Evolutionary conservation across 2,113 vertebrate species (phyloP), one percentile per base, ranked within the genome.

Genomic region (Crotalus tigris): DNA sequence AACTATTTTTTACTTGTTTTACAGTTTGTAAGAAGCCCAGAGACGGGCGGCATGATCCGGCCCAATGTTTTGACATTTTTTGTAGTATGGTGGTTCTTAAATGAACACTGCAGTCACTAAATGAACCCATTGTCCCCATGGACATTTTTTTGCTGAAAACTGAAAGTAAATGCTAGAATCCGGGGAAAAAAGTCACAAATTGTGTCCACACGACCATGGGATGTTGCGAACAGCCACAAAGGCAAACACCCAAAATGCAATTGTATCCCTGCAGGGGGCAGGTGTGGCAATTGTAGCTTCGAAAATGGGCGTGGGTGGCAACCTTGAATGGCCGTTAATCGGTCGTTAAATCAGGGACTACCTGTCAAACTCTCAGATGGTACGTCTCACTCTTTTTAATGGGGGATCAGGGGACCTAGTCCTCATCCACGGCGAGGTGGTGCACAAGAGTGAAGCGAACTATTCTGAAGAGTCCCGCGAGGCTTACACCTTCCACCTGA

Each of bases 401-500:
- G 53, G 87, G 91, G 44, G 92, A 24, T 54, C 95, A 99, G 99
- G 99, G 33, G 97, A 98, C 0, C 97, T 98, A 0, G 89, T 99
- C 55, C 97, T 99, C 39, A 99, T 99, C 96, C 98, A 99, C 0
- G 99, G 99, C 0, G 97, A 99, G 93, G 99, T 99, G 0, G 99
- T 99, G 58, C 99, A 99, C n/a, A 98, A 98, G 94, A 99, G 99
- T 4, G 98, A 98, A 1, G 95, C 94, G 59, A 99, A 99, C 97
- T 95, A 90, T 17, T 99, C 99, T 0, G 93, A 96, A 4, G 90
- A 53, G 3, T 99, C 99, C 0, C 99, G 99, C 44, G 98, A 99
- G 0, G 98, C 92, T 3, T 99, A 99, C 94, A 97, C 99, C 17
- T 99, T 99, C 97, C 99, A 99, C 1, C 90, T 99, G 87, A 99